These are phyloP conservation scores for Marmota monax DNA, from an alignment of 2,113 vertebrate genomes.

Conservation along the genomic window DNA sequence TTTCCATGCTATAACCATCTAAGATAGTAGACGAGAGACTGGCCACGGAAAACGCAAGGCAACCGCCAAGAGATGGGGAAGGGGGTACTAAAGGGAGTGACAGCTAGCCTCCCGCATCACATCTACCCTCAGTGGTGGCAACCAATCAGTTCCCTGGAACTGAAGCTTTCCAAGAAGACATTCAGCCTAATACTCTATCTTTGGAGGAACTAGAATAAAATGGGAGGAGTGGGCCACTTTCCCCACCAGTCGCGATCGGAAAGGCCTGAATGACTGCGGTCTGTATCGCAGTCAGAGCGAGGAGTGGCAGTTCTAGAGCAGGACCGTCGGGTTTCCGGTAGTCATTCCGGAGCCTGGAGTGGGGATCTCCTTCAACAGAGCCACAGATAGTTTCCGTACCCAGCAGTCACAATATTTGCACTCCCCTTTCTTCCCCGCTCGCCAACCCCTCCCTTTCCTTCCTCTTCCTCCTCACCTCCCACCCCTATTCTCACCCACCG, in stretches of 20 bases:
- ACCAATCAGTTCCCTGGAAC: not conserved
- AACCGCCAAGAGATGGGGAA: not conserved
- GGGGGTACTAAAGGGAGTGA: not conserved
- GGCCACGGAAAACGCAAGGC: not conserved
- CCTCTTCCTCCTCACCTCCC: not conserved
- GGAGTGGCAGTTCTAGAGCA: not conserved
- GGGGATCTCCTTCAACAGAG: not conserved
- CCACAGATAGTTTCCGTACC: not conserved
- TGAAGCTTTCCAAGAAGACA: not conserved
- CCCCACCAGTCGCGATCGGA: not conserved
- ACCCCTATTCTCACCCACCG: not conserved
- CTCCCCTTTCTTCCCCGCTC: not conserved
- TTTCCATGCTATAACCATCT: not conserved
- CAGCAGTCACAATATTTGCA: conserved; percentile 41
- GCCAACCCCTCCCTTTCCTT: not conserved
- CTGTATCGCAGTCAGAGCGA: not conserved
- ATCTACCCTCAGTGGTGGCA: not conserved
- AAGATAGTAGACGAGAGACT: not conserved
- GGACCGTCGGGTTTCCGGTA: not conserved
- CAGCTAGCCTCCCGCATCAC: not conserved
- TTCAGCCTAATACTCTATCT: not conserved
- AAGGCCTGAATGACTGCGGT: not conserved
- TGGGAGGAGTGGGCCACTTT: not conserved
- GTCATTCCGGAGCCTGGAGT: not conserved
- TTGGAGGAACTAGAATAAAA: not conserved